Conservation (phyloP, 2,888 invertebrate genomes). For the Venusia cambrica region DNA sequence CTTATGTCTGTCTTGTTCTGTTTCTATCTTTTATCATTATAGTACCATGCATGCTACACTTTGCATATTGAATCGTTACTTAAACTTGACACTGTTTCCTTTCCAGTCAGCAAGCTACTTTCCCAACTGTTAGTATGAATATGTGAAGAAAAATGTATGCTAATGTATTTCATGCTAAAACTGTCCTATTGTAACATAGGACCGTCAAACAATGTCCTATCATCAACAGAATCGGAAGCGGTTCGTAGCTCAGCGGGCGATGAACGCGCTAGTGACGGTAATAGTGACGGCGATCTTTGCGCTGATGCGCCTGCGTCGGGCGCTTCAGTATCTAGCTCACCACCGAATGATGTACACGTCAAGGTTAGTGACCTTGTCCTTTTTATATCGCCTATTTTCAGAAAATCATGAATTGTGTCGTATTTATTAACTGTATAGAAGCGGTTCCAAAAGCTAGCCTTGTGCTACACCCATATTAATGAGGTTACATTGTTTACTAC, state of each 20-base stretch:
- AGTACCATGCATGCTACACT: conserved; percentile 22
- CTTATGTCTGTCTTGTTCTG: conserved; percentile 60
- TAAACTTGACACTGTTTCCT: conserved; percentile 14
- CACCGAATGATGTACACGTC: conserved; percentile 66
- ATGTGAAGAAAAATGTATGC: no score
- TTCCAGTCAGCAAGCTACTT: conserved; percentile 18
- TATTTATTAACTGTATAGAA: conserved; percentile 3
- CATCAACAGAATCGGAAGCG: conserved; percentile 61
- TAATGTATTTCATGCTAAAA: no score
- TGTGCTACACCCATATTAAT: no score
- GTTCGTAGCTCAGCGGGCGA: conserved; percentile 67
- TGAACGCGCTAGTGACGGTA: conserved; percentile 72
- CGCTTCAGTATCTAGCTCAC: conserved; percentile 76
- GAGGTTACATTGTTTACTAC: no score
- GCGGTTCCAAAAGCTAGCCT: no score
- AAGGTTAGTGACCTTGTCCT: conserved; percentile 52
- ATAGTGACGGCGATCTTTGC: conserved; percentile 67
- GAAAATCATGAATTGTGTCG: not conserved
- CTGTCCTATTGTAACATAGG: conserved; percentile 13
- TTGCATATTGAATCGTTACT: conserved; percentile 10
- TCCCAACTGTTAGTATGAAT: no score
- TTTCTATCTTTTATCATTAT: conserved; percentile 32
- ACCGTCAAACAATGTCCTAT: conserved; percentile 22
- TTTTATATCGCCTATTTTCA: not conserved
- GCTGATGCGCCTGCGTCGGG: conserved; percentile 71